A percentile compares a stretch with the other conserved stretches of the same genome.
phyloP scores from a whole-genome alignment of 2,113 vertebrate species.

The Dryoscopus gambensis region DNA sequence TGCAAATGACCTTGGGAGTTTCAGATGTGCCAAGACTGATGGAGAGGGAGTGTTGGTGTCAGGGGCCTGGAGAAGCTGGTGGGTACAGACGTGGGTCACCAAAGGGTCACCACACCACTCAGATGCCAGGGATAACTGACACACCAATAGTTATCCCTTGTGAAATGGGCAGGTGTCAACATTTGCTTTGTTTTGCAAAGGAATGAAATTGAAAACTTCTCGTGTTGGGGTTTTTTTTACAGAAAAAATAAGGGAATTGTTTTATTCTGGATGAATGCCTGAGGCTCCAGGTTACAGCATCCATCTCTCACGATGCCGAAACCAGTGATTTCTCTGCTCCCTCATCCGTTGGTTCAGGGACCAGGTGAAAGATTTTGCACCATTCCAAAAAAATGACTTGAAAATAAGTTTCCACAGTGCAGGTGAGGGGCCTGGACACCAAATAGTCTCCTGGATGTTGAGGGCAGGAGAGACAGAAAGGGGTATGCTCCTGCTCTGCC shows the following conservation, averaged over 20 bases:
- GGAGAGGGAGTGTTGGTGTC: not conserved
- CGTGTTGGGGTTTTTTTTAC: rapidly evolving
- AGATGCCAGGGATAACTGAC: not conserved
- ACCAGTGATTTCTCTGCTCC: not conserved
- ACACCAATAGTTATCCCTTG: not conserved
- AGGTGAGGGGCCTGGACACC: not conserved
- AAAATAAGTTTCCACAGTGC: not conserved
- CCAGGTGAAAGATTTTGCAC: not conserved
- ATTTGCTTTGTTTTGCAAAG: not conserved
- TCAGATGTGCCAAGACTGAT: not conserved
- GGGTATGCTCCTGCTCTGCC: not conserved
- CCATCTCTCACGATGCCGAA: not conserved
- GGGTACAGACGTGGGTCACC: not conserved
- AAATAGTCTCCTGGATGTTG: not conserved
- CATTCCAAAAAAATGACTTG: not conserved
- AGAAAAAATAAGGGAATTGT: not conserved
- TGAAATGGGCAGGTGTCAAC: not conserved
- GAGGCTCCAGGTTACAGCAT: not conserved
- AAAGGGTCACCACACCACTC: not conserved
- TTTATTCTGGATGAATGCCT: not conserved
- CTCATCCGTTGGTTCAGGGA: not conserved
- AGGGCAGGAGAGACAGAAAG: not conserved
- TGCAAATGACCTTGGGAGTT: not conserved
- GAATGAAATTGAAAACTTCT: not conserved
- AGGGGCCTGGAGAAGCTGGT: not conserved